Conservation (phyloP, 2,797 vertebrate species). For the Danio albolineatus region DNA sequence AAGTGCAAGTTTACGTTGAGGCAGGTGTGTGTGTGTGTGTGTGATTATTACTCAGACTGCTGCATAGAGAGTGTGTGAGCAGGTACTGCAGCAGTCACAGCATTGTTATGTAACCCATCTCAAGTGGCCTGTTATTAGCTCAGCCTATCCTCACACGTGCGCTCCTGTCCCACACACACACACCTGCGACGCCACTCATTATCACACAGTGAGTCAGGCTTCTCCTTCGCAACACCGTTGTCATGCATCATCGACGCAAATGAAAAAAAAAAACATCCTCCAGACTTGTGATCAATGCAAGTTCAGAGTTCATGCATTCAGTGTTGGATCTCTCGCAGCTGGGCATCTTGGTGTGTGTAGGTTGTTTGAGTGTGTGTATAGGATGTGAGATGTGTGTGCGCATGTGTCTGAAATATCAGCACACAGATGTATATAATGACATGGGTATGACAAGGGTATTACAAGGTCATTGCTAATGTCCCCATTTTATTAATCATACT, state of each 20-base stretch:
- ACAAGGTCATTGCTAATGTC: too few species aligned
- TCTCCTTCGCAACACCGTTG: slow-evolving; percentile 69
- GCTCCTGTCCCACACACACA: slow-evolving; percentile 45
- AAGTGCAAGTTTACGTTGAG: neutral
- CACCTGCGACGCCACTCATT: slow-evolving; percentile 53
- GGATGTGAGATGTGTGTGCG: too few species aligned
- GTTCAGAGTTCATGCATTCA: slow-evolving; percentile 59
- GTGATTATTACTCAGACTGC: slow-evolving; percentile 57
- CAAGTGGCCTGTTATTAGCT: slow-evolving; percentile 82
- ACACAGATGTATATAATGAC: too few species aligned
- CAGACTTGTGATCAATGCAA: slow-evolving; percentile 58
- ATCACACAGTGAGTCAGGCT: slow-evolving; percentile 65
- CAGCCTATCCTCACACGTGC: slow-evolving; percentile 79
- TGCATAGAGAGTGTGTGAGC: slow-evolving; percentile 27
- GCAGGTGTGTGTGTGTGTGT: slow-evolving; percentile 58
- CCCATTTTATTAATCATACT: too few species aligned
- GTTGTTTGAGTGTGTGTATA: neutral
- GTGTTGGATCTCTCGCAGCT: slow-evolving; percentile 32
- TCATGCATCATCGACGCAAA: slow-evolving; percentile 59
- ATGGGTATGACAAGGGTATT: too few species aligned
- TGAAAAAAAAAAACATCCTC: slow-evolving; percentile 30
- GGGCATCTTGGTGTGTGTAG: slow-evolving; percentile 1
- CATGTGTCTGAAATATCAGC: too few species aligned
- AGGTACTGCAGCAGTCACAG: slow-evolving; percentile 74
- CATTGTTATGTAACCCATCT: slow-evolving; percentile 82